phyloP scores from a whole-genome alignment of 1,140 invertebrate species.

The Periplaneta americana region DNA sequence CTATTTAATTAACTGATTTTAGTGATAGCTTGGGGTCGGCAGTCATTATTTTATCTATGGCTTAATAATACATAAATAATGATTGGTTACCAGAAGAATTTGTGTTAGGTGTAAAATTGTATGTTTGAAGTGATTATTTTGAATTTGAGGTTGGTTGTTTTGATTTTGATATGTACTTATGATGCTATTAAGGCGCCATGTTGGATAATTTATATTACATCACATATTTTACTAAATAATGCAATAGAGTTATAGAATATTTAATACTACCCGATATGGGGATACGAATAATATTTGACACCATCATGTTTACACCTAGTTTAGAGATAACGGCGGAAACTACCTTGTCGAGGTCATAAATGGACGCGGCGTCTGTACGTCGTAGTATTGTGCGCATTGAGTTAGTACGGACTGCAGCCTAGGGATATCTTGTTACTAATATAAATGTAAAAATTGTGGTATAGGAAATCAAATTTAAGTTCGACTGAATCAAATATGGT shows the following conservation, averaged over 20 bases:
- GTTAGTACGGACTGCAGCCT: not conserved
- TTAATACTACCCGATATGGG: not conserved
- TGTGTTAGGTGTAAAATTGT: not conserved
- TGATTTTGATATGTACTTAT: not conserved
- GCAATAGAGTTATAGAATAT: not conserved
- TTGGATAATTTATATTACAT: not conserved
- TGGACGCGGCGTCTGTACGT: not conserved
- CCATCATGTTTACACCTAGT: not conserved
- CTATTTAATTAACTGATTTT: not conserved
- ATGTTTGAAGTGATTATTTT: not conserved
- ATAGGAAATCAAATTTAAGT: not conserved
- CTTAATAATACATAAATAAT: not conserved
- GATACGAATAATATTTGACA: not conserved
- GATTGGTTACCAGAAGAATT: not conserved
- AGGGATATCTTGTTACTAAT: not conserved
- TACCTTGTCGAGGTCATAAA: not conserved
- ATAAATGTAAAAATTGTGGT: not conserved
- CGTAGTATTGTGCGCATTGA: not conserved
- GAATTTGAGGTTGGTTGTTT: conserved; percentile 1
- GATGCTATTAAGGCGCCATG: not conserved
- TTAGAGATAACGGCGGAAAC: not conserved
- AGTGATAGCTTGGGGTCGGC: not conserved
- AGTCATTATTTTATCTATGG: not conserved
- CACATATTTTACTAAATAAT: not conserved
- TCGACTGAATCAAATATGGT: not conserved